A percentile compares a stretch with the other conserved stretches of the same genome.
Conservation (phyloP, 2,113 vertebrate species). For the Aegotheles bennettii region DNA sequence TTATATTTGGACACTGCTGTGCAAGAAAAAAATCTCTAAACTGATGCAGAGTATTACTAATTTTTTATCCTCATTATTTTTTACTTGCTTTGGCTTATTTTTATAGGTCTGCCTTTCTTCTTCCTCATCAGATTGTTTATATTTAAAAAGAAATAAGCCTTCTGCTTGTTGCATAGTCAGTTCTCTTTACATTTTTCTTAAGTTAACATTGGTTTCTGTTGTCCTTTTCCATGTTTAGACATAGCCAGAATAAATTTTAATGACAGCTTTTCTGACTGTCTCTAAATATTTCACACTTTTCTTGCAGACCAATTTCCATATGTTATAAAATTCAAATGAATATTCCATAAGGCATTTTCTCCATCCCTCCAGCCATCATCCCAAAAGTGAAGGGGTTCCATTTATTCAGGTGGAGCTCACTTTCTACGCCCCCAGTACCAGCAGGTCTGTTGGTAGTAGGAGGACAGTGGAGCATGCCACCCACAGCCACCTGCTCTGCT, state of each 20-base stretch:
- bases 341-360: neutral
- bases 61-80: slow-evolving; percentile 38
- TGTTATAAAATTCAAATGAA: neutral
- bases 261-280: slow-evolving; percentile 62
- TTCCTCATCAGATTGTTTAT: slow-evolving; percentile 68
- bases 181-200: slow-evolving; percentile 65
- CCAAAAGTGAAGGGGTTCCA: neutral
- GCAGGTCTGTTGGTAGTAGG: slow-evolving; percentile 28
- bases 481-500: slow-evolving; percentile 40
- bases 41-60: neutral
- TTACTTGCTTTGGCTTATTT: slow-evolving; percentile 50
- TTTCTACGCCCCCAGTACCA: neutral
- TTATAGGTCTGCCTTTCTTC: slow-evolving; percentile 55
- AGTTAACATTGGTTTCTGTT: slow-evolving; percentile 65
- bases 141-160: slow-evolving; percentile 63
- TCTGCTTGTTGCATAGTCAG: slow-evolving; percentile 59
- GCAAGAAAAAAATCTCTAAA: neutral
- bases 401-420: slow-evolving; percentile 3
- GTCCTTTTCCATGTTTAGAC: slow-evolving; percentile 70
- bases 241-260: slow-evolving; percentile 64
- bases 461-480: neutral
- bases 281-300: slow-evolving; percentile 61
- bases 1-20: slow-evolving; percentile 38
- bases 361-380: neutral
- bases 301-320: slow-evolving; percentile 41